Evolutionary conservation across 2,888 invertebrate genomes (phyloP), one percentile per base, ranked within the genome.

Genomic region (Nephrotoma appendiculata): DNA sequence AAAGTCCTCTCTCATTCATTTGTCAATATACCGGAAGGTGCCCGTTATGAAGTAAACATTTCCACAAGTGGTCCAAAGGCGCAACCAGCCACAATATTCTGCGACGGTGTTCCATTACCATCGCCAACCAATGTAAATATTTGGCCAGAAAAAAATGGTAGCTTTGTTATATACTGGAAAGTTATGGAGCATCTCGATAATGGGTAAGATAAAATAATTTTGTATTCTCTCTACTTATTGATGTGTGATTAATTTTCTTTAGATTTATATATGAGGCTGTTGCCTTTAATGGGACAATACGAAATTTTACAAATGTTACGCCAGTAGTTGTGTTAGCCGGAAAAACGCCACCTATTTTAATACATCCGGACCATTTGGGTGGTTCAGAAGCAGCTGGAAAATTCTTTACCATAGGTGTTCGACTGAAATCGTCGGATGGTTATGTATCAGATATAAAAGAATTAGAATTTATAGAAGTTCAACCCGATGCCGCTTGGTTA

Each of bases 91-190:
- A 93, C 92, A 12, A 91, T 94, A 0, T 88, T 92, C 41, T 93
- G 93, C 86, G 88, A 89, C 31, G 94, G 94, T 6, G 94, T 94
- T 0, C 90, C 92, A 6, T 91, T 96, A 86, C 92, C 93, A 71
- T 92, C 95, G 6, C 96, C 96, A 0, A 92, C 93, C 88, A 94
- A 94, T 89, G 91, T 96, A 41, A 92, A 93, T 83, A 94, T 94
- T 41, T 92, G 93, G 89, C 91, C 93, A 15, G 92, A 94, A 87
- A 92, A 92, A 31, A 94, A 94, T 90, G 95, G 94, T 5, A 94
- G 94, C 89, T 93, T 94, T 89, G 91, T 94, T 88, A 92, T 96
- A 45, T 93, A 92, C 89, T 96, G 96, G 96, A 92, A 93, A 87
- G 93, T 94, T 88, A 90, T 91, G 3, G 90, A 91, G 6, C 89